Conservation (phyloP, 2,113 vertebrate genomes). For the Melospiza melodia region DNA sequence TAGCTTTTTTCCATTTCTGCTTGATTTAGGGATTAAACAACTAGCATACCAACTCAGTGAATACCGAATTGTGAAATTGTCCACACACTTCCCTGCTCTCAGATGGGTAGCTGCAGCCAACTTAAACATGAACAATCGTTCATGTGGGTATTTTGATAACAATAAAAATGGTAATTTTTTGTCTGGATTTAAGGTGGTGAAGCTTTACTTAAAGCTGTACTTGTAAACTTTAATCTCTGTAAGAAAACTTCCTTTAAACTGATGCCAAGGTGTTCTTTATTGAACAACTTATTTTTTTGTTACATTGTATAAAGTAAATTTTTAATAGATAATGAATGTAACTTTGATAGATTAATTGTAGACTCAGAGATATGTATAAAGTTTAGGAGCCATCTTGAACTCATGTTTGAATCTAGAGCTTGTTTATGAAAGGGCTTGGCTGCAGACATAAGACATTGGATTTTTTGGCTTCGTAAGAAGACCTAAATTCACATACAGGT, state of each 20-base stretch:
- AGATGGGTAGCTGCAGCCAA: not conserved
- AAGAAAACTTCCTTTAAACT: not conserved
- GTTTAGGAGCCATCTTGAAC: not conserved
- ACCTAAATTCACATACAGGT: not conserved
- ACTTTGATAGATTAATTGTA: not conserved
- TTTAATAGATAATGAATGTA: not conserved
- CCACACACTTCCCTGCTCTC: not conserved
- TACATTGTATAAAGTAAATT: not conserved
- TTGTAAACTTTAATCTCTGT: not conserved
- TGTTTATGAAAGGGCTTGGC: not conserved
- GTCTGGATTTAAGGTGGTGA: not conserved
- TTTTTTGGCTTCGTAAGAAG: not conserved
- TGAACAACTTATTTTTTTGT: not conserved
- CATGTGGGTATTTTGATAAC: not conserved
- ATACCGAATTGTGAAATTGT: not conserved
- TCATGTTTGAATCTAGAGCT: not conserved
- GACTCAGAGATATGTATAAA: not conserved
- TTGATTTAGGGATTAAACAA: not conserved
- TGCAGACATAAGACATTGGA: not conserved
- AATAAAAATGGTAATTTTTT: not conserved
- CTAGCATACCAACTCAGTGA: not conserved
- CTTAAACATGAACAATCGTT: fast-evolving
- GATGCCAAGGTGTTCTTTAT: not conserved
- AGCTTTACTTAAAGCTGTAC: not conserved
- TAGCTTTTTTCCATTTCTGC: not conserved